Evolutionary conservation across 2,888 invertebrate genomes (phyloP), one percentile per base, ranked within the genome.

Genomic region (Diaperis boleti): DNA sequence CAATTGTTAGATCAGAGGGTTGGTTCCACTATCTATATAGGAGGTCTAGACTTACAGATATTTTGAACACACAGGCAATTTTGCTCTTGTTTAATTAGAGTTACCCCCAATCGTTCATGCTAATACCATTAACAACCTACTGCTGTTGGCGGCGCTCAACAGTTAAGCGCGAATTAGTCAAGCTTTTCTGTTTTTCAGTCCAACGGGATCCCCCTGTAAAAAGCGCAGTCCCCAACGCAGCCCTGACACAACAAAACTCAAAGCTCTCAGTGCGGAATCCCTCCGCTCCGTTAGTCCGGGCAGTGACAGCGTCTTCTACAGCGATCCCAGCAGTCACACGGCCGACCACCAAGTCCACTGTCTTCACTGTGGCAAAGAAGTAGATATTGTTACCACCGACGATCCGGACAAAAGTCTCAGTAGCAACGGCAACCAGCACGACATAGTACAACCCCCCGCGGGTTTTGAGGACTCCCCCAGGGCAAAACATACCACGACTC

Each of bases 261-360:
- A 94, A 82, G 92, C 94, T 6, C 85, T 93, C 62, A 94, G 94
- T 71, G 92, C 92, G 41, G 95, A 95, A 82, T 94, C 94, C 0
- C 82, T 95, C 54, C 87, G 94, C 44, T 94, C 94, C n/a, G 93
- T 92, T 33, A 94, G 94, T 74, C 94, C 94, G 2, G 94, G 95
- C 15, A 94, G 94, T 68, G 94, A 95, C 80, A 94, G 92, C 59
- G 94, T 95, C 17, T 95, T 95, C 82, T 94, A 93, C 82, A 92
- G 92, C 76, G 93, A 93, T 79, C 88, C 83, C n/a, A 87, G 86
- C 63, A 85, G 85, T 41, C 86, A 87, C 72, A 82, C 85, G 0
- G 69, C 41, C 39, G 78, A 77, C 18, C 84, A 84, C 59, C 76
- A 79, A 66, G 87, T 89, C 1, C 92, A 92, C 76, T 94, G 94